Percentiles rank a stretch among this genome's conserved stretches.
Evolutionary conservation across 2,113 vertebrate genomes (phyloP).

Genomic region (Rhodinocichla rosea): DNA sequence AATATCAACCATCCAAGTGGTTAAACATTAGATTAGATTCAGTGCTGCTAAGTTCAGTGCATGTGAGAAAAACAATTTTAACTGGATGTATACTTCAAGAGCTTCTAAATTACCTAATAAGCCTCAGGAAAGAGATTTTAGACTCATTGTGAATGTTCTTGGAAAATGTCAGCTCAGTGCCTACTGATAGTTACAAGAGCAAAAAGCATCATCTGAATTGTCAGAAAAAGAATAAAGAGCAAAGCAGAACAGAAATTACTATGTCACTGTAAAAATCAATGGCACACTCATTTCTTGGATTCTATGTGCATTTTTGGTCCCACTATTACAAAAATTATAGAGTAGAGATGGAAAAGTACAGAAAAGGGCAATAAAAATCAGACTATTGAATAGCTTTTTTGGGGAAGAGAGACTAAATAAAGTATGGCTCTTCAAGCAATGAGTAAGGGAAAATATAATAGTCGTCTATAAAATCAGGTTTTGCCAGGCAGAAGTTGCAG

Average conservation of each 20-base stretch:
- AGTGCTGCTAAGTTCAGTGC: background rate
- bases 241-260: conserved; percentile 24
- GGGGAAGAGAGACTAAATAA: background rate
- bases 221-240: background rate
- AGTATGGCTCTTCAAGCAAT: background rate
- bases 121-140: conserved; percentile 35
- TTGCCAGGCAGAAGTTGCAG: background rate
- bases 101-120: conserved; percentile 47
- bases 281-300: background rate
- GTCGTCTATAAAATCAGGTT: conserved; percentile 9
- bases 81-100: background rate
- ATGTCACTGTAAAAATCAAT: background rate
- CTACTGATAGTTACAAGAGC: conserved; percentile 14
- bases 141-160: background rate
- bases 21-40: conserved; percentile 15
- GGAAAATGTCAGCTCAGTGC: conserved; percentile 14
- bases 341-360: background rate
- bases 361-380: conserved; percentile 20
- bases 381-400: background rate
- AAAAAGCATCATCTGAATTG: conserved; percentile 13
- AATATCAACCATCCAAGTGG: background rate
- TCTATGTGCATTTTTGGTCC: background rate
- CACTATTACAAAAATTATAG: conserved; percentile 12
- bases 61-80: conserved; percentile 26
- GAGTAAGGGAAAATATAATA: background rate